phyloP scores from a whole-genome alignment of 2,888 invertebrate species.

The Luperina testacea region DNA sequence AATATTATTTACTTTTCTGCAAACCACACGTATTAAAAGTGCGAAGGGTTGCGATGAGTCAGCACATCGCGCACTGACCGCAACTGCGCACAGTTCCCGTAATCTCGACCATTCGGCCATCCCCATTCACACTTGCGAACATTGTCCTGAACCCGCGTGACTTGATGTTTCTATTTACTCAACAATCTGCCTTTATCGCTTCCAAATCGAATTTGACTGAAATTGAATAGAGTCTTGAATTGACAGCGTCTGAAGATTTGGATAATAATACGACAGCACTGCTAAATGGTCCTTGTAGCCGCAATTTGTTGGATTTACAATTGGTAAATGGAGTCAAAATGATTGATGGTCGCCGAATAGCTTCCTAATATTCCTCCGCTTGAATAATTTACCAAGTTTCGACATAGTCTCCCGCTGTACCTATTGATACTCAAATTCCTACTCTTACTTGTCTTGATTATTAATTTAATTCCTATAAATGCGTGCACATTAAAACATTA shows the following conservation, averaged over 20 bases:
- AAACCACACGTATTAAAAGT: constrained; percentile 43
- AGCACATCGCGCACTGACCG: constrained; percentile 64
- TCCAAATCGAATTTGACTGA: constrained; percentile 50
- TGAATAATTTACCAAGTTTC: not conserved
- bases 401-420: not conserved
- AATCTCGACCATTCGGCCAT: constrained; percentile 61
- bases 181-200: constrained; percentile 34
- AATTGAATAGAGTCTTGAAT: constrained; percentile 29
- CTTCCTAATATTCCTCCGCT: not conserved
- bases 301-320: constrained; percentile 35
- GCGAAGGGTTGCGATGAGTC: constrained; percentile 72
- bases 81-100: constrained; percentile 55
- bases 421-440: not conserved
- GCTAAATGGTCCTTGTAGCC: constrained; percentile 9
- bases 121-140: constrained; percentile 69
- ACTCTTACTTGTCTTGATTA: not conserved
- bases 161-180: constrained; percentile 59
- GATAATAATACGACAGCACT: constrained; percentile 10
- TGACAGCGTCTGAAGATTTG: constrained; percentile 25
- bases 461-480: not conserved
- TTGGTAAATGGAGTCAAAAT: constrained; percentile 13
- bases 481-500: not conserved
- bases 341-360: constrained; percentile 17
- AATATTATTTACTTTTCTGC: constrained; percentile 57
- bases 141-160: constrained; percentile 61